Percentiles rank a stretch among this genome's conserved stretches.
phyloP scores from a whole-genome alignment of 2,888 invertebrate species.

The Drosophila kambysellisi region DNA sequence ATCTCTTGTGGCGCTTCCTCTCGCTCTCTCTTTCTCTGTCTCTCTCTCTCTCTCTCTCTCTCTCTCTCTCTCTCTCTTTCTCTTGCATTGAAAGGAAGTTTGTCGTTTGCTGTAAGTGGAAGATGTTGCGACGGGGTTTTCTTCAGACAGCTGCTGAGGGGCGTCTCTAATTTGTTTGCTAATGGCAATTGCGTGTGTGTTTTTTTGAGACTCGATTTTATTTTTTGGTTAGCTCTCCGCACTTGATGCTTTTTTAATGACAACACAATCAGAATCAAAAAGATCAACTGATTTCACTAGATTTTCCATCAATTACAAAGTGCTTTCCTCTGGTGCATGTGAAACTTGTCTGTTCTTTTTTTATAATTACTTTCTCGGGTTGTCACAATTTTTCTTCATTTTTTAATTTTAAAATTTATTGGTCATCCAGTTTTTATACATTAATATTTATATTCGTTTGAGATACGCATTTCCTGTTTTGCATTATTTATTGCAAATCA shows the following conservation, averaged over 20 bases:
- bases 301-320: constrained; percentile 10
- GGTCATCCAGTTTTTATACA: not conserved
- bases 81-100: constrained; percentile 53
- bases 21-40: not conserved
- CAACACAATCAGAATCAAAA: constrained; percentile 22
- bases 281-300: constrained; percentile 22
- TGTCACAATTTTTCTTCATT: not conserved
- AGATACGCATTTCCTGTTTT: not conserved
- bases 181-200: constrained; percentile 68
- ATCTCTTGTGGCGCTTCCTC: not conserved
- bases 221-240: constrained; percentile 1
- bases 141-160: not conserved
- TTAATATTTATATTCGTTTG: not conserved
- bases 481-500: constrained; percentile 7
- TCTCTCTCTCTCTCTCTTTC: constrained; percentile 2
- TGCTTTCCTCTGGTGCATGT: not conserved
- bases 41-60: not conserved
- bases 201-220: not conserved
- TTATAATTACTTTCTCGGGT: not conserved
- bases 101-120: constrained; percentile 58
- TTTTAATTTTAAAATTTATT: not conserved
- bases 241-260: constrained; percentile 52
- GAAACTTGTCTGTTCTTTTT: not conserved
- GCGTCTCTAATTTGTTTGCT: constrained; percentile 23
- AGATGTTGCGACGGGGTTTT: constrained; percentile 25